Evolutionary conservation across 2,113 vertebrate genomes (phyloP).

Genomic region (Istiophorus platypterus): DNA sequence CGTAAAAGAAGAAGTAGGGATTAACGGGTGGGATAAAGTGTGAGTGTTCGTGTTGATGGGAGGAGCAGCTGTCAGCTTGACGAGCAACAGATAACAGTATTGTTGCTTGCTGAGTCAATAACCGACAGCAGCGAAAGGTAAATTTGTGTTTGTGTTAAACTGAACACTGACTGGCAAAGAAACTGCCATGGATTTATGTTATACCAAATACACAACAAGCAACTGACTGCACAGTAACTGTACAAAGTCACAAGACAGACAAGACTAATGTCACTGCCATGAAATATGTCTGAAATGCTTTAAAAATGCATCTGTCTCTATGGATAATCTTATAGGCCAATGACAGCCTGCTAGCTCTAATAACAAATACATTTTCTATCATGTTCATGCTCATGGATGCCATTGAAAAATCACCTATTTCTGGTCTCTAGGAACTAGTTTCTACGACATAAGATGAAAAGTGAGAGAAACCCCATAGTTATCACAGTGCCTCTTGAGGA

Average conservation of each 20-base stretch:
- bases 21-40: background rate
- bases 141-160: background rate
- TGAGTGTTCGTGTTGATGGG: background rate
- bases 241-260: background rate
- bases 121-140: slow-evolving; percentile 42
- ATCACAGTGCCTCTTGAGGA: too few relatives aligned
- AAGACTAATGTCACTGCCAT: background rate
- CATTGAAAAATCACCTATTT: too few relatives aligned
- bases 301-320: too few relatives aligned
- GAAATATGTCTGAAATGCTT: background rate
- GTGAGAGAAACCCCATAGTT: too few relatives aligned
- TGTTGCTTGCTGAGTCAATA: slow-evolving; percentile 36
- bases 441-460: too few relatives aligned
- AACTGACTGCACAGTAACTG: background rate
- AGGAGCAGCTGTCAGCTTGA: slow-evolving; percentile 22
- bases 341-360: background rate
- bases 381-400: background rate
- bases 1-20: slow-evolving; percentile 32
- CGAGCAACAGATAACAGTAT: slow-evolving; percentile 30
- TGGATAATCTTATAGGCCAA: too few relatives aligned
- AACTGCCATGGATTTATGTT: background rate
- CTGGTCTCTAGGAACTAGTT: too few relatives aligned
- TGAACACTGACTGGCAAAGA: slow-evolving; percentile 17
- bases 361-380: background rate
- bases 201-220: background rate